Conservation (phyloP, 2,888 invertebrate species). For the Xestia rhomboidea region DNA sequence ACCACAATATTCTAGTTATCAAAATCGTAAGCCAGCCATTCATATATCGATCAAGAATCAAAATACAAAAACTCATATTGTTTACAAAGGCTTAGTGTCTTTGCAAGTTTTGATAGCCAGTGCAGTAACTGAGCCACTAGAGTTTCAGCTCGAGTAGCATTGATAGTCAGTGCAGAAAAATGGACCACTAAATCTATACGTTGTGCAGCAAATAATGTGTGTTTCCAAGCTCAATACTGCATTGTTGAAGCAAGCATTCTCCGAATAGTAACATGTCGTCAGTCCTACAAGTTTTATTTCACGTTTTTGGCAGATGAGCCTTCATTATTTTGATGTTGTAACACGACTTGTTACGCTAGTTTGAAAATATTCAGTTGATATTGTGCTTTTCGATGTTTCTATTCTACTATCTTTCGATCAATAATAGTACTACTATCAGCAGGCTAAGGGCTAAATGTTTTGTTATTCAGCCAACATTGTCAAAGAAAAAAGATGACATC, state of each 20-base stretch:
- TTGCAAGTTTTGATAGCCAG: not conserved
- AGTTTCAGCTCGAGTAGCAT: not conserved
- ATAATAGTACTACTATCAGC: not conserved
- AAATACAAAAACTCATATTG: not conserved
- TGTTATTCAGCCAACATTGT: not conserved
- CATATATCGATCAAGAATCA: not conserved
- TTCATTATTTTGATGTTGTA: not conserved
- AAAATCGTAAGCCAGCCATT: not conserved
- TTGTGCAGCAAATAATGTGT: not conserved
- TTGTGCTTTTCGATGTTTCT: too few relatives aligned
- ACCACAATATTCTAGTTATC: not conserved
- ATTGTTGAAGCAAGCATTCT: not conserved
- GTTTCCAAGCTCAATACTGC: not conserved
- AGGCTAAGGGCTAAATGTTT: not conserved
- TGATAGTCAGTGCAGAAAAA: constrained; percentile 8
- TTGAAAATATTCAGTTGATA: not conserved
- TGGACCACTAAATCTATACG: not conserved
- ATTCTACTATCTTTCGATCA: too few relatives aligned
- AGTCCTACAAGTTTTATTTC: not conserved
- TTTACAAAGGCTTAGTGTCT: not conserved
- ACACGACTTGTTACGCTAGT: not conserved
- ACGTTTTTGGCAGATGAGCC: not conserved
- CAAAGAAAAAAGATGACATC: not conserved
- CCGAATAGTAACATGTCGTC: not conserved
- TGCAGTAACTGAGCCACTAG: not conserved